A percentile compares a stretch with the other conserved stretches of the same genome.
phyloP scores from a whole-genome alignment of 37 sponge, comb jelly and placozoan genomes.

The Aplysina aerophoba region DNA sequence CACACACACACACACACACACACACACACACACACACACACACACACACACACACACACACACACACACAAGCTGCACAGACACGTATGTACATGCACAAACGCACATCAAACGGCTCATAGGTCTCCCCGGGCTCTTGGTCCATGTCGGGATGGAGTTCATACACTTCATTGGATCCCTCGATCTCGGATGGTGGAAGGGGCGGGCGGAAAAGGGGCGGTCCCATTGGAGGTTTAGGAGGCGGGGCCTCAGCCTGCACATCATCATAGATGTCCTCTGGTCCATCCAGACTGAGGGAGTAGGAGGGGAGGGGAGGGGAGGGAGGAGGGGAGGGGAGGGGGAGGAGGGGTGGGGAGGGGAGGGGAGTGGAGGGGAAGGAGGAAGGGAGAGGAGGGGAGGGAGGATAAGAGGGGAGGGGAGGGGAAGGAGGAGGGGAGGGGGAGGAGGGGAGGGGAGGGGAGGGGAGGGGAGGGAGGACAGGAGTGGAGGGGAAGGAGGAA shows the following conservation, averaged over 20 bases:
- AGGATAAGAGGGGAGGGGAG: too few relatives aligned
- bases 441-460: too few relatives aligned
- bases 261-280: slow-evolving; percentile 23
- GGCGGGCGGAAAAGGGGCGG: slow-evolving; percentile 26
- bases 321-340: too few relatives aligned
- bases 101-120: slow-evolving; percentile 44
- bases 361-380: not conserved
- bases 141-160: slow-evolving; percentile 46
- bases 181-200: not conserved
- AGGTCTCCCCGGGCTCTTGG: slow-evolving; percentile 42
- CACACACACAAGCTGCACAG: too few relatives aligned
- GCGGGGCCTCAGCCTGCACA: slow-evolving; percentile 3
- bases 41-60: not conserved
- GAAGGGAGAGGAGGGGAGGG: not conserved
- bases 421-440: too few relatives aligned
- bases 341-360: too few relatives aligned
- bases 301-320: not conserved
- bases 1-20: slow-evolving; percentile 52
- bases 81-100: too few relatives aligned
- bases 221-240: slow-evolving; percentile 5
- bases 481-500: too few relatives aligned
- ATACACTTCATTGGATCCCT: not conserved
- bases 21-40: slow-evolving; percentile 45
- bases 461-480: too few relatives aligned
- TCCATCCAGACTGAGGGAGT: not conserved